Evolutionary conservation across 2,888 invertebrate genomes (phyloP).

Genomic region (Sarcophaga caerulescens): DNA sequence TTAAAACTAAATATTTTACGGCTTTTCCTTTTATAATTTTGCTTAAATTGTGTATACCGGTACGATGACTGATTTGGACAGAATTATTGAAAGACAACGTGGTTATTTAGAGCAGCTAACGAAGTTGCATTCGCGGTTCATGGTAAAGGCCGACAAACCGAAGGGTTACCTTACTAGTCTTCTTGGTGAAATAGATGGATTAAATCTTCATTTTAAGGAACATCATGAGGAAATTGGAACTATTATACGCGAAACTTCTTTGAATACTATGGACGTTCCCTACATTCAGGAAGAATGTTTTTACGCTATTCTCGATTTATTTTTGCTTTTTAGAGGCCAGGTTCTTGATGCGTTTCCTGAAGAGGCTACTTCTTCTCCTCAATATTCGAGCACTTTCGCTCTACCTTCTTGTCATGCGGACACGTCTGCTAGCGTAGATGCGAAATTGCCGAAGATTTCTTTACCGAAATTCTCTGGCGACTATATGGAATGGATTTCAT

Average conservation of each 20-base stretch:
- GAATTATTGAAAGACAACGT: not conserved
- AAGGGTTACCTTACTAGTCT: not conserved
- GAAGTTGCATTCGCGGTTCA: not conserved
- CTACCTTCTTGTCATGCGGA: not conserved
- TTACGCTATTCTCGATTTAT: not conserved
- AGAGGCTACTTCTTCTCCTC: not conserved
- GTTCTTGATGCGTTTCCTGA: conserved; percentile 5
- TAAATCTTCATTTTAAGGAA: not conserved
- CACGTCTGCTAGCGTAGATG: conserved; percentile 5
- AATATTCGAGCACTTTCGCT: no score
- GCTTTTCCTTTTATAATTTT: not conserved
- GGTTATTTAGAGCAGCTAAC: not conserved
- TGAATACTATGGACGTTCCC: not conserved
- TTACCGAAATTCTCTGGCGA: no score
- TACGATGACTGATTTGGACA: not conserved
- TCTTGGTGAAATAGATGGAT: not conserved
- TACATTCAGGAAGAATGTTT: not conserved
- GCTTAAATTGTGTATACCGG: not conserved
- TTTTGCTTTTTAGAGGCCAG: not conserved
- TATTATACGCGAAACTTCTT: not conserved
- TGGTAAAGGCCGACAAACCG: not conserved
- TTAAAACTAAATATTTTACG: not conserved
- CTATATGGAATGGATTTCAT: no score
- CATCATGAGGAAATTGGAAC: not conserved
- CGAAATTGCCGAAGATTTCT: no score